A percentile compares a stretch with the other conserved stretches of the same genome.
These are phyloP conservation scores for Meandrina meandrites DNA, from an alignment of 92 coral and sea anemone species.

Conservation along the genomic window DNA sequence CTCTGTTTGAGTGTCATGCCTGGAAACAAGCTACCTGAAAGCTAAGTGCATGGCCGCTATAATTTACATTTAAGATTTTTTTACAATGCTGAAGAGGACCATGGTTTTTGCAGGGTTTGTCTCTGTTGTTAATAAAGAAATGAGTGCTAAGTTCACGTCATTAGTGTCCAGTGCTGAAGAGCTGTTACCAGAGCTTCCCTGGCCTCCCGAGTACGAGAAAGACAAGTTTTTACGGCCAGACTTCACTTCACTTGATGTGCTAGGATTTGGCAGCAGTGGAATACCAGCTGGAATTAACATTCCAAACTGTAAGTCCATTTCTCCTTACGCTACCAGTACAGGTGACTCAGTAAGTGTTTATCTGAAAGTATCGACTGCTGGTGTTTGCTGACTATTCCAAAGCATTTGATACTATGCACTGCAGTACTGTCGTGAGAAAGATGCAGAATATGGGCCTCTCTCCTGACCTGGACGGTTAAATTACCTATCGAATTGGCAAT, in stretches of 20 bases:
- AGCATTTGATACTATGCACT: no score
- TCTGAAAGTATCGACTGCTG: no score
- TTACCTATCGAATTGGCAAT: no score
- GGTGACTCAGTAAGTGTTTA: no score
- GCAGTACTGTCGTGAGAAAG: no score
- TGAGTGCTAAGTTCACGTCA: slow-evolving; percentile 90
- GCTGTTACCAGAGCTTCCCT: slow-evolving; percentile 86
- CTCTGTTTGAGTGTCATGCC: no score
- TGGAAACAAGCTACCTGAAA: no score
- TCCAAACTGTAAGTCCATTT: slow-evolving; percentile 77
- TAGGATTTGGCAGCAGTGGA: slow-evolving; percentile 95
- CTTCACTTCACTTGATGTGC: slow-evolving; percentile 95
- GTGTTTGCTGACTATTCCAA: no score
- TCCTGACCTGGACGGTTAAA: no score
- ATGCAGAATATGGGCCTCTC: no score
- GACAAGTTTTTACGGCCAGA: slow-evolving; percentile 93
- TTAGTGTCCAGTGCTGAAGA: slow-evolving; percentile 84
- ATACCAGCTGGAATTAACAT: slow-evolving; percentile 98
- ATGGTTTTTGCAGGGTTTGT: slow-evolving; percentile 73
- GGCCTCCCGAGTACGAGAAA: slow-evolving; percentile 92
- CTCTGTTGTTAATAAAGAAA: slow-evolving; percentile 92
- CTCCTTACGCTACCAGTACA: not conserved
- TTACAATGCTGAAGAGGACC: not conserved
- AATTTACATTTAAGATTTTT: not conserved
- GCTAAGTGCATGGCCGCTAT: no score